Percentiles rank a stretch among this genome's conserved stretches.
Conservation (phyloP, 2,888 invertebrate species). For the Rhogogaster chlorosoma region DNA sequence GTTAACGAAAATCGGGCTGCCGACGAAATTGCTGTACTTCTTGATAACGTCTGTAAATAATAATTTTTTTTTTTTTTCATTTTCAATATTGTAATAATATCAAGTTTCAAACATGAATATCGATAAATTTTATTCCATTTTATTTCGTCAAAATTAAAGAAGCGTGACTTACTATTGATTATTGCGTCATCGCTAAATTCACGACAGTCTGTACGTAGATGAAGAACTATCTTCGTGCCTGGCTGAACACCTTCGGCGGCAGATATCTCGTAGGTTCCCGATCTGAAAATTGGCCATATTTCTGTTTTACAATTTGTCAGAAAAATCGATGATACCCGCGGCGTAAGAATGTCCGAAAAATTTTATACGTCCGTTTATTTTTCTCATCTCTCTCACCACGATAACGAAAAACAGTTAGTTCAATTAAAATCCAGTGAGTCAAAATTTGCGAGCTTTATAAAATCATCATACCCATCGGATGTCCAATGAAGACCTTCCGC, state of each 20-base stretch:
- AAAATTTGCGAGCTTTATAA: neutral
- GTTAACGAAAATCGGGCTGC: constrained; percentile 95
- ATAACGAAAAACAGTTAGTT: neutral
- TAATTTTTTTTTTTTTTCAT: constrained; percentile 42
- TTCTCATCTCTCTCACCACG: neutral
- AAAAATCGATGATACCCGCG: neutral
- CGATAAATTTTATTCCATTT: neutral
- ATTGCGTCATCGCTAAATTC: constrained; percentile 94
- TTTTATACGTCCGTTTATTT: neutral
- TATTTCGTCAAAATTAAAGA: constrained; percentile 22
- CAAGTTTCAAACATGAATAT: neutral
- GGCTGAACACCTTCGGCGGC: constrained; percentile 90
- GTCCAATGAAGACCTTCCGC: constrained; percentile 91
- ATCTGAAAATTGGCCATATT: constrained; percentile 77
- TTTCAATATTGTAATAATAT: too few relatives aligned
- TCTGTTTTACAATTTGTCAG: neutral
- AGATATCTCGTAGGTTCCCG: constrained; percentile 93
- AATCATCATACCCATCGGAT: constrained; percentile 88
- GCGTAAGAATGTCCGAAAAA: neutral
- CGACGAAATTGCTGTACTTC: constrained; percentile 98
- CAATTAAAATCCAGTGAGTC: neutral
- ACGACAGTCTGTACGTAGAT: constrained; percentile 92
- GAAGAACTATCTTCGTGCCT: constrained; percentile 96
- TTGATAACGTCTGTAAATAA: constrained; percentile 87
- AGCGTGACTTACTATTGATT: constrained; percentile 82